A percentile compares a stretch with the other conserved stretches of the same genome.
Conservation (phyloP, 2,797 vertebrate genomes). For the Lophura swinhoii region DNA sequence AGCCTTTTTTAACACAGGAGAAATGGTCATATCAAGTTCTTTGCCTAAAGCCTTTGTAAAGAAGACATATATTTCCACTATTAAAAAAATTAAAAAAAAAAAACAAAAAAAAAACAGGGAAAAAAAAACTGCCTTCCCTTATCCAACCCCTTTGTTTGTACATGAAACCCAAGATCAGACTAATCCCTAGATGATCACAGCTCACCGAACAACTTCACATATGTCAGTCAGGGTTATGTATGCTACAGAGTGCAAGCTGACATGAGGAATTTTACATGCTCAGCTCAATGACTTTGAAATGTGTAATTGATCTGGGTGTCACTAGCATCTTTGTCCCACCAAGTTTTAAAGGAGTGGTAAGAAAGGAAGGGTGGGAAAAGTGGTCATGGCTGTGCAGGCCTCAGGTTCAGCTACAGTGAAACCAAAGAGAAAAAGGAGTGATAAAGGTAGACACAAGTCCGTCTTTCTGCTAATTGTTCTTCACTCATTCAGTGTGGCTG, state of each 20-base stretch:
- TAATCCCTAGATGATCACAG: slow-evolving; percentile 43
- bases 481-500: neutral
- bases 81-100: neutral
- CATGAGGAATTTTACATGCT: neutral
- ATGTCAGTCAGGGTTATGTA: slow-evolving; percentile 39
- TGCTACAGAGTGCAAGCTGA: slow-evolving; percentile 2
- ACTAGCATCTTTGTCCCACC: neutral
- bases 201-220: slow-evolving; percentile 31
- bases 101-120: neutral
- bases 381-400: neutral
- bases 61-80: neutral
- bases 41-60: neutral
- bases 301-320: neutral
- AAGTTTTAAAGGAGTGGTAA: neutral
- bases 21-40: neutral
- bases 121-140: neutral
- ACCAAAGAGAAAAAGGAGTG: neutral
- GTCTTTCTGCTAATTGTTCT: neutral
- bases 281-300: neutral
- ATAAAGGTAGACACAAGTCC: neutral
- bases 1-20: neutral
- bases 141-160: neutral
- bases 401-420: neutral
- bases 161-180: slow-evolving; percentile 32
- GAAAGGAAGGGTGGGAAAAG: neutral